Evolutionary conservation across 2,888 invertebrate genomes (phyloP).

Genomic region (Thecophora atra): DNA sequence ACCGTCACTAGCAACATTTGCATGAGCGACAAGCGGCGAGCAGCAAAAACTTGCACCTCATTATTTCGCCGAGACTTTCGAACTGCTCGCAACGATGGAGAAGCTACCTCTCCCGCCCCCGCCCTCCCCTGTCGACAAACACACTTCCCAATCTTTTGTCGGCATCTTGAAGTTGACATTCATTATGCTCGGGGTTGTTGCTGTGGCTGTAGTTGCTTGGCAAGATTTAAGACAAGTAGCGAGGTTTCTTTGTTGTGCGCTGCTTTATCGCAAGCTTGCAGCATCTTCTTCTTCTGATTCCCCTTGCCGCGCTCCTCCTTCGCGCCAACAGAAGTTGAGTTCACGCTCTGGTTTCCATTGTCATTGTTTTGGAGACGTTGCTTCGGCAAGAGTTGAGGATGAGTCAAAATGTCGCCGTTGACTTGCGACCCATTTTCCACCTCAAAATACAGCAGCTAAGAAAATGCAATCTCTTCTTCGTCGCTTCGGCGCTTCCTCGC

Average conservation of each 20-base stretch:
- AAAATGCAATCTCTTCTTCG: too few species aligned
- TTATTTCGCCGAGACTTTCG: conserved; percentile 22
- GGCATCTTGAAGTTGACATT: conserved; percentile 26
- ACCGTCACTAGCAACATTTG: not conserved
- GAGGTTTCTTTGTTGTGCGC: not conserved
- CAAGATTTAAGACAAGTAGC: not conserved
- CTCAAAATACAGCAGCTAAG: too few species aligned
- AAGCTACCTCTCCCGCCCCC: not conserved
- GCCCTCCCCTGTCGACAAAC: not conserved
- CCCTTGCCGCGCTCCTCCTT: too few species aligned
- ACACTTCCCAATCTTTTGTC: not conserved
- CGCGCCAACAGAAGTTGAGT: conserved; percentile 4
- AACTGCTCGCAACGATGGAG: too few species aligned
- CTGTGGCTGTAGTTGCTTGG: conserved; percentile 1
- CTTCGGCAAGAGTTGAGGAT: not conserved
- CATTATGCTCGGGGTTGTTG: conserved; percentile 10
- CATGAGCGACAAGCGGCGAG: not conserved
- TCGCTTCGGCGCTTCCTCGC: too few species aligned
- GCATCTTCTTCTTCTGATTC: too few species aligned
- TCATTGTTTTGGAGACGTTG: not conserved
- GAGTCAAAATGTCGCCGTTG: too few species aligned
- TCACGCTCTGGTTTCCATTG: conserved; percentile 19
- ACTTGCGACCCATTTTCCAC: too few species aligned
- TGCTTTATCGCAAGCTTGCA: conserved; percentile 16
- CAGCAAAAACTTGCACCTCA: conserved; percentile 27